A percentile compares a stretch with the other conserved stretches of the same genome.
Evolutionary conservation across 2,797 vertebrate genomes (phyloP).

Genomic region (Argya squamiceps): DNA sequence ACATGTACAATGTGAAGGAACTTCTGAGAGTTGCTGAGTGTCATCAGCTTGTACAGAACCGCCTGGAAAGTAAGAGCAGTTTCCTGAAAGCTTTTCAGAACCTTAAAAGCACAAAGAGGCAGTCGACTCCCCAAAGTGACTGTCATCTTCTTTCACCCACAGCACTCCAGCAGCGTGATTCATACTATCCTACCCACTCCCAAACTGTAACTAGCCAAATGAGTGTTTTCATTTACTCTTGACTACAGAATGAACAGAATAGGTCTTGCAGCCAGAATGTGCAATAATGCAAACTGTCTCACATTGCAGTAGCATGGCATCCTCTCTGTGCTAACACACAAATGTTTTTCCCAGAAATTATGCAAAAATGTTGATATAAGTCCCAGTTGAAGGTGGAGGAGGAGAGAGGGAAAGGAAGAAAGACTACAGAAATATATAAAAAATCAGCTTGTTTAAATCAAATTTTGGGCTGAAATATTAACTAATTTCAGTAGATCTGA

Average conservation of each 20-base stretch:
- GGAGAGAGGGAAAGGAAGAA: not conserved
- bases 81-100: not conserved
- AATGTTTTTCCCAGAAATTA: not conserved
- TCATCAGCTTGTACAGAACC: not conserved
- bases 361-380: not conserved
- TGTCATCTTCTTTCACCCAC: not conserved
- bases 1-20: not conserved
- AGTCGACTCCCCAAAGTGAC: not conserved
- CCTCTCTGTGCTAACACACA: not conserved
- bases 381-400: not conserved
- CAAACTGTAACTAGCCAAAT: slow-evolving; percentile 2
- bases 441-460: not conserved
- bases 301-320: not conserved
- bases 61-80: not conserved
- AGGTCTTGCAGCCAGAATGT: not conserved
- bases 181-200: not conserved
- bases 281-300: not conserved
- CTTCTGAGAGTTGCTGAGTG: not conserved
- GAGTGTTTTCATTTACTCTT: not conserved
- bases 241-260: not conserved
- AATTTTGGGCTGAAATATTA: not conserved
- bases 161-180: not conserved
- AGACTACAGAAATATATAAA: not conserved
- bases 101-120: not conserved
- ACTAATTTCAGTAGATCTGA: not conserved